Base-by-base conservation (phyloP, 2,797 vertebrate species). In the Chlorospingus flavigularis region DNA sequence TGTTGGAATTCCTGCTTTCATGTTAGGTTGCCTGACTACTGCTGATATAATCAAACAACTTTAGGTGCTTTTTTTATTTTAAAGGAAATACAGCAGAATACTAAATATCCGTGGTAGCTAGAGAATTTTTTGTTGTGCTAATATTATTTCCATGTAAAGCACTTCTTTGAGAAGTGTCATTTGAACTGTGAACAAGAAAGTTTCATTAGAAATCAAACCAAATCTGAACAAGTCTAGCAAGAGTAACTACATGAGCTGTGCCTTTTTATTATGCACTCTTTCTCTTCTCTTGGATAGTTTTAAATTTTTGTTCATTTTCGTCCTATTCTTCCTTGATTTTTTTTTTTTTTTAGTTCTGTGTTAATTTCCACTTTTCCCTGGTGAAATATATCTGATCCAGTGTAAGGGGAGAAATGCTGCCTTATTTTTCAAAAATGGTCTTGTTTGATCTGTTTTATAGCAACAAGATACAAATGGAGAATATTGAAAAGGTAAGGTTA, bases 121-220 rank as follows among this genome's bases (percentile, higher is more conserved):
- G 51, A 37, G 14, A 33, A 12, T 25, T 78, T 88, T 90, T 83
- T 81, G 25, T 86, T 76, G 30, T 31, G 50, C 40, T 87, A 18
- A 24, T 79, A n/a, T 51, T 84, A 63, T 71, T 92, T 47, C 35
- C 4, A 24, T 45, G 28, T 92, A 65, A 91, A 88, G 54, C 45
- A 51, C 58, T 65, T 42, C 17, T 83, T 15, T 3, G 42, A 87
- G 65, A 71, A 62, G 50, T 88, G 63, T 66, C 11, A 57, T 79
- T 90, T 95, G 63, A 77, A 92, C 57, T 73, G 50, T 26, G 33
- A 93, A 71, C 48, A 76, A 79, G 54, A 81, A 76, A 79, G 10
- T 50, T 82, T 87, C 76, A 61, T 87, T 93, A 88, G 72, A 83
- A 80, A 87, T 76, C 67, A 95, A 89, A 93, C 25, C 25, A 66